These are phyloP conservation scores for Microtus oregoni DNA, from an alignment of 2,113 vertebrate species.

Conservation along the genomic window DNA sequence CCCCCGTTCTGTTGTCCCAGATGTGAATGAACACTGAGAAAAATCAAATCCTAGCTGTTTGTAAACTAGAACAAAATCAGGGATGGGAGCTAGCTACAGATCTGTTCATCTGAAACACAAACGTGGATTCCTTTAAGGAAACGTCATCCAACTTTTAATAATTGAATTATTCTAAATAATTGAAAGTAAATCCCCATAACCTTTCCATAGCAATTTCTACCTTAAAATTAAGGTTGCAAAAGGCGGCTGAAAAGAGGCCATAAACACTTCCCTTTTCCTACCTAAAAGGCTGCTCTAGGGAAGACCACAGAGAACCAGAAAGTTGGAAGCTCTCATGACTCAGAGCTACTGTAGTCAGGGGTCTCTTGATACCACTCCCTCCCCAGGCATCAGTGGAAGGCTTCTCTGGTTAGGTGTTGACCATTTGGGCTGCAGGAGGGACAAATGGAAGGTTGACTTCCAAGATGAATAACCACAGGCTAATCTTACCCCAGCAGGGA, in stretches of 20 bases:
- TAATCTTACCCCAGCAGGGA: not conserved
- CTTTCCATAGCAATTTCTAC: not conserved
- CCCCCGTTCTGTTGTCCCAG: not conserved
- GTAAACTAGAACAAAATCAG: not conserved
- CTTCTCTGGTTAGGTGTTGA: constrained; percentile 51
- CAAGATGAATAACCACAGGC: not conserved
- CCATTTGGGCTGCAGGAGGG: constrained; percentile 46
- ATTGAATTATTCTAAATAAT: not conserved
- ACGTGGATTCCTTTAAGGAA: not conserved
- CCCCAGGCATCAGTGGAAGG: not conserved
- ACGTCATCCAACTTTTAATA: not conserved
- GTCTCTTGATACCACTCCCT: constrained; percentile 3
- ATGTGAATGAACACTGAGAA: not conserved
- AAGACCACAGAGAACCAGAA: not conserved
- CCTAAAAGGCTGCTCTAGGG: not conserved
- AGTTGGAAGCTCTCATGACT: constrained; percentile 19
- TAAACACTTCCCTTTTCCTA: not conserved
- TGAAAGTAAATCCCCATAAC: not conserved
- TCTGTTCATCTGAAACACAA: not conserved
- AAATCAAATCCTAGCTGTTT: not conserved
- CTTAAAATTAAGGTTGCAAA: constrained; percentile 40
- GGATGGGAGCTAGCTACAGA: not conserved
- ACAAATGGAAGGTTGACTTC: constrained; percentile 70
- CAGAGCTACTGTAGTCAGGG: constrained; percentile 69
- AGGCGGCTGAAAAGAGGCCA: constrained; percentile 42